Conservation (phyloP, 2,113 vertebrate genomes). For the Narcine bancroftii region DNA sequence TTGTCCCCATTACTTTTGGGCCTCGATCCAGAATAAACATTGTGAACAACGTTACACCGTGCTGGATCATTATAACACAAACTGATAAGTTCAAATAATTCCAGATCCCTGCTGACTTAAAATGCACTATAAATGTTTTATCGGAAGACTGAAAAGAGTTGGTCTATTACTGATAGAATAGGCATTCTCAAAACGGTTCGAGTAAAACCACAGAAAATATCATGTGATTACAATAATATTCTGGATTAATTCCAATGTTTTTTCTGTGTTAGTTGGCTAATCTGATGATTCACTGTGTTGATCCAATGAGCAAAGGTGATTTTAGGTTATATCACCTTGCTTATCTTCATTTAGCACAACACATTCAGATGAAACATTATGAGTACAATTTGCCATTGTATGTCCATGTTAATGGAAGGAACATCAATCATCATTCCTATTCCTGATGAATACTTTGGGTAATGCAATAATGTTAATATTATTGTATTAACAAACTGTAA, state of each 20-base stretch:
- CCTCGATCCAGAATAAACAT: background rate
- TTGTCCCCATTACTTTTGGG: background rate
- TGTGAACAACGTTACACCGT: background rate
- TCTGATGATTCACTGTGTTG: background rate
- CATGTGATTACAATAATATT: background rate
- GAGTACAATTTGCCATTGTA: background rate
- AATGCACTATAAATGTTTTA: too few species aligned
- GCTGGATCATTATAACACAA: background rate
- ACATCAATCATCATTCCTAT: background rate
- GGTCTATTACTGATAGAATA: background rate
- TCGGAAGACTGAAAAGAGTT: background rate
- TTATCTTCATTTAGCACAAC: background rate
- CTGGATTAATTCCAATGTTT: background rate
- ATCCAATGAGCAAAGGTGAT: background rate
- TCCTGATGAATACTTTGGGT: background rate
- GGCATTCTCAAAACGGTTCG: background rate
- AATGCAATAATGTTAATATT: too few species aligned
- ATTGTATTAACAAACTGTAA: too few species aligned
- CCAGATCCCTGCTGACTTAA: background rate
- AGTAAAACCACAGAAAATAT: background rate
- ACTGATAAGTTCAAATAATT: background rate
- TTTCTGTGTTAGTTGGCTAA: background rate
- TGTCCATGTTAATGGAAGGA: background rate
- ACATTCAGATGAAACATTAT: background rate
- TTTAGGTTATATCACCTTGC: too few species aligned